Conservation (phyloP, 2,113 vertebrate species). For the Actinemys pallida region DNA sequence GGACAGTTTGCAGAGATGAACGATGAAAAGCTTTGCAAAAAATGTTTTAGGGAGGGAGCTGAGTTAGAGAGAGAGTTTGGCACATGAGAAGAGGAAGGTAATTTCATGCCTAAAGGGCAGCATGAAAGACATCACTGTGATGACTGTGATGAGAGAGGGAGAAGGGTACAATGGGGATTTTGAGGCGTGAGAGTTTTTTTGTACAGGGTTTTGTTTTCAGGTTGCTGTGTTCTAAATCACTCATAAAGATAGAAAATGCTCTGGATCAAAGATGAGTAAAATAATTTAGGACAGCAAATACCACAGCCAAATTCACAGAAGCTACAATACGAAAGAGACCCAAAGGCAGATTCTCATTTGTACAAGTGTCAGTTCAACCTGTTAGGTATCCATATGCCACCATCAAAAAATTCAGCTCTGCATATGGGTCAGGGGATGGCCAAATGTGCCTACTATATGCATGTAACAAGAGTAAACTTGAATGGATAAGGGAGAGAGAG, state of each 20-base stretch:
- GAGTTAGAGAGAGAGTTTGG: neutral
- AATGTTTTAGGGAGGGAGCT: neutral
- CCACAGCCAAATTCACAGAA: constrained; percentile 57
- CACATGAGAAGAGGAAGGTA: neutral
- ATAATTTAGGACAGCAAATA: constrained; percentile 38
- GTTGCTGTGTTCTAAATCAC: neutral
- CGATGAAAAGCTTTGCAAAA: neutral
- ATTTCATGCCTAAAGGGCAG: neutral
- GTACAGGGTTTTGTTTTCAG: neutral
- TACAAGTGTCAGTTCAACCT: constrained; percentile 49
- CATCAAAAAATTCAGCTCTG: constrained; percentile 43
- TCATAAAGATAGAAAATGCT: constrained; percentile 14
- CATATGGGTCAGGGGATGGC: constrained; percentile 10
- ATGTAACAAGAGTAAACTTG: neutral
- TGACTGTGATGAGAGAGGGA: neutral
- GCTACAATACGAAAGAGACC: constrained; percentile 56
- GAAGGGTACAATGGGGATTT: neutral
- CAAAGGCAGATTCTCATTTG: constrained; percentile 64
- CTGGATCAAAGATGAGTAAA: neutral
- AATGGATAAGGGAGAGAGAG: neutral
- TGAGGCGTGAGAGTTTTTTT: neutral
- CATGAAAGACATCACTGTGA: neutral
- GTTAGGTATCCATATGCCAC: constrained; percentile 62
- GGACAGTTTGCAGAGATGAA: neutral
- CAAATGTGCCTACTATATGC: constrained; percentile 18